Evolutionary conservation across 2,797 vertebrate species (phyloP).

Genomic region (Eulemur albifrons): DNA sequence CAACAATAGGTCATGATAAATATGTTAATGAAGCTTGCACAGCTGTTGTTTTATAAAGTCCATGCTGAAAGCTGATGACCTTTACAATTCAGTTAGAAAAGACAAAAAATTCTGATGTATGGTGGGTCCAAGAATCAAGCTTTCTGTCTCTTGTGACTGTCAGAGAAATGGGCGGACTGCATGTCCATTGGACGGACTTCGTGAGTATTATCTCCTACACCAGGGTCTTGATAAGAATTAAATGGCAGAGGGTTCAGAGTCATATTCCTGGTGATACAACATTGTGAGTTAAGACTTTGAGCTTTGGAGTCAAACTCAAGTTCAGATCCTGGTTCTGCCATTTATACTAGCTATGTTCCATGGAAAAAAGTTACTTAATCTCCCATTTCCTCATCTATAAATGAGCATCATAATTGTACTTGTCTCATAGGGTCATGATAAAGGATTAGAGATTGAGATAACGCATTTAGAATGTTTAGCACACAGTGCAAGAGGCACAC

Average conservation of each 20-base stretch:
- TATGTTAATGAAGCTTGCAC: neutral
- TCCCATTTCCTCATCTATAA: neutral
- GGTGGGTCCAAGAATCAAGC: neutral
- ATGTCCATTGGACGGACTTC: neutral
- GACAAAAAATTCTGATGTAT: neutral
- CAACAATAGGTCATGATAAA: neutral
- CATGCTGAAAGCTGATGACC: neutral
- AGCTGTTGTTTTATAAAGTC: neutral
- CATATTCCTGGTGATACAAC: neutral
- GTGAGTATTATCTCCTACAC: neutral
- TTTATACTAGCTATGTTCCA: neutral
- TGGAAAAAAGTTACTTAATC: neutral
- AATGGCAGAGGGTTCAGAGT: neutral
- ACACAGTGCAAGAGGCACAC: neutral
- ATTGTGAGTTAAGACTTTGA: neutral
- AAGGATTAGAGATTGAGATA: slow-evolving; percentile 8
- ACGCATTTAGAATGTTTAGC: neutral
- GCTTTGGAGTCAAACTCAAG: neutral
- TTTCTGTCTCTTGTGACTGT: neutral
- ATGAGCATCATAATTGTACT: neutral
- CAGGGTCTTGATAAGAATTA: neutral
- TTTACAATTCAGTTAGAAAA: neutral
- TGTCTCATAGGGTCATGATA: neutral
- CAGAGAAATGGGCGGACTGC: neutral
- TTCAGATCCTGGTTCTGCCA: neutral